These are phyloP conservation scores for Yoshiicerus persimilis DNA, from an alignment of 1,140 invertebrate species.

Conservation along the genomic window DNA sequence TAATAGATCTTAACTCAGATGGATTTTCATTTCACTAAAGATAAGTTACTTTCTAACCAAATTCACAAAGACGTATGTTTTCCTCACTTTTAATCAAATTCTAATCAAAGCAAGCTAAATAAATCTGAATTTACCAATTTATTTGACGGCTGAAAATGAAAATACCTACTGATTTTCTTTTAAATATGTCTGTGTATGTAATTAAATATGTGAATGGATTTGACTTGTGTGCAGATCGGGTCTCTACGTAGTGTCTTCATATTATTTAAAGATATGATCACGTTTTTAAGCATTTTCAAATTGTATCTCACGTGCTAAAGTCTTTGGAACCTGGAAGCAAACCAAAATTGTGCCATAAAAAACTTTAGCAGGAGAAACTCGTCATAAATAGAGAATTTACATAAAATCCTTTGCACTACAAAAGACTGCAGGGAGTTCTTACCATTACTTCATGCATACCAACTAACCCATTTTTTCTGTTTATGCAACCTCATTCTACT, in stretches of 20 bases:
- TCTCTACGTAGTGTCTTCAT: too few species aligned
- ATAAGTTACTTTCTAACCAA: neutral
- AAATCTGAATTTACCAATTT: neutral
- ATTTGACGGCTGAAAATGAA: too few species aligned
- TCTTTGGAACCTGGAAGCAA: neutral
- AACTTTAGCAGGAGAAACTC: neutral
- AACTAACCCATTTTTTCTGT: neutral
- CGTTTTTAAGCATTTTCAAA: too few species aligned
- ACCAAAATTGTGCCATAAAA: neutral
- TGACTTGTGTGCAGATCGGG: too few species aligned
- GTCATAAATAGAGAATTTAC: neutral
- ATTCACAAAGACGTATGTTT: neutral
- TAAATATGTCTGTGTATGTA: too few species aligned
- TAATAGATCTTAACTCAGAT: neutral
- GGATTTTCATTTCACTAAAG: neutral
- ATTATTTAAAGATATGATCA: too few species aligned
- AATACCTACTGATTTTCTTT: too few species aligned
- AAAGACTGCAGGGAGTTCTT: neutral
- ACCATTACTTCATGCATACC: neutral
- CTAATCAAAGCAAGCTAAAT: neutral
- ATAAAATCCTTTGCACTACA: neutral
- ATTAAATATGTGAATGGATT: too few species aligned
- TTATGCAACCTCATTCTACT: neutral
- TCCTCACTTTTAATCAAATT: neutral
- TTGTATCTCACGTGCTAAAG: neutral